These are phyloP conservation scores for Andrena haemorrhoa DNA, from an alignment of 2,888 invertebrate species.

Conservation along the genomic window DNA sequence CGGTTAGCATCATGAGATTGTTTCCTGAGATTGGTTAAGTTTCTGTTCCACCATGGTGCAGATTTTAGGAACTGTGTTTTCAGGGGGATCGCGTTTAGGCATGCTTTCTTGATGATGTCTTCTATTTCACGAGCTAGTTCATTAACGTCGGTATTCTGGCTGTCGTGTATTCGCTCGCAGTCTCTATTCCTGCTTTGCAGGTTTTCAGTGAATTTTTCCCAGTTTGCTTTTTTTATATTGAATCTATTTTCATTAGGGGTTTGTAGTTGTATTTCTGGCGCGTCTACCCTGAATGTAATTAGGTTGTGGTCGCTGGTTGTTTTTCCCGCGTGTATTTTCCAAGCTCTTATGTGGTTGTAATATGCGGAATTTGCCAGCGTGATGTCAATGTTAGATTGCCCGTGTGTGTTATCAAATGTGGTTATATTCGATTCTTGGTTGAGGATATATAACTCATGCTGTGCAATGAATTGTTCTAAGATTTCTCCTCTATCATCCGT, in stretches of 20 bases:
- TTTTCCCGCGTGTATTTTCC: not conserved
- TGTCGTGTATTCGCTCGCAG: not conserved
- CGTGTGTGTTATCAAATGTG: not conserved
- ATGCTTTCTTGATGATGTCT: not conserved
- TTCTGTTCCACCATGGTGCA: not conserved
- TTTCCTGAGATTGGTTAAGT: not conserved
- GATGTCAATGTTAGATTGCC: slow-evolving; percentile 18
- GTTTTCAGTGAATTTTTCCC: not conserved
- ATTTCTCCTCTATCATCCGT: not conserved
- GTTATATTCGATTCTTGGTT: not conserved
- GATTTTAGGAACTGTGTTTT: slow-evolving; percentile 12
- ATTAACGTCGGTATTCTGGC: not conserved
- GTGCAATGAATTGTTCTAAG: not conserved
- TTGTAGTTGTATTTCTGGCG: not conserved
- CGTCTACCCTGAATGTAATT: not conserved
- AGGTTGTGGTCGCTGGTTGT: slow-evolving; percentile 21
- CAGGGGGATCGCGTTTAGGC: not conserved
- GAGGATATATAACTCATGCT: not conserved
- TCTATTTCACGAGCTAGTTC: not conserved
- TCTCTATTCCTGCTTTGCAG: too few relatives aligned
- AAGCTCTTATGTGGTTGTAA: not conserved
- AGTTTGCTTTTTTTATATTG: not conserved
- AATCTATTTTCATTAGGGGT: not conserved
- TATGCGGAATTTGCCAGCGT: not conserved
- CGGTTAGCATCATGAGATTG: not conserved